Percentiles rank a stretch among this genome's conserved stretches.
Conservation (phyloP, 2,113 vertebrate genomes). For the Indicator maculatus region DNA sequence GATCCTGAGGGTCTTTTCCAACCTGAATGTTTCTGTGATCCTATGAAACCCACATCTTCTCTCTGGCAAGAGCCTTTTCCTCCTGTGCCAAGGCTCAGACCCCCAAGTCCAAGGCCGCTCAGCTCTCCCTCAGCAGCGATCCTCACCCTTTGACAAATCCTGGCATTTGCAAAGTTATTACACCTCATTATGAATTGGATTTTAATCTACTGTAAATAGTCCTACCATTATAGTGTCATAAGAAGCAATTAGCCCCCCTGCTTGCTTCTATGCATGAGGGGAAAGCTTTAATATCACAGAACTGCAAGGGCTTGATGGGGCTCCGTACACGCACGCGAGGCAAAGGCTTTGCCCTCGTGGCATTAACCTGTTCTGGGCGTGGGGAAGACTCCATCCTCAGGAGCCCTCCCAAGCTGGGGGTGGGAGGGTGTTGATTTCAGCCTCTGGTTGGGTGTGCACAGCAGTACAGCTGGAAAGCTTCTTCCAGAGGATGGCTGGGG, state of each 20-base stretch:
- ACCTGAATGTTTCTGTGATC: too few species aligned
- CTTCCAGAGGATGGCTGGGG: not conserved
- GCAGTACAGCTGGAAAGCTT: not conserved
- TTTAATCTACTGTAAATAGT: constrained; percentile 81
- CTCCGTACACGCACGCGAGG: not conserved
- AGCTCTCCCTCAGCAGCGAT: not conserved
- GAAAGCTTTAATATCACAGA: constrained; percentile 53
- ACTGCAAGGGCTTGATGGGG: constrained; percentile 52
- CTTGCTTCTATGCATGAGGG: constrained; percentile 61
- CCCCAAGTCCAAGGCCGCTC: not conserved
- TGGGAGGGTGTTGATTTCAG: too few species aligned
- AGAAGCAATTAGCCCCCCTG: constrained; percentile 76
- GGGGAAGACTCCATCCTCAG: not conserved
- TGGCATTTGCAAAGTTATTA: constrained; percentile 65
- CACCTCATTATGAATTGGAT: constrained; percentile 74
- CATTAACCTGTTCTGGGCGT: rapidly evolving
- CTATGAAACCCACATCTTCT: rapidly evolving
- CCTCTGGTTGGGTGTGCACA: rapidly evolving
- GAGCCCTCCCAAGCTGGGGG: not conserved
- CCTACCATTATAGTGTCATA: constrained; percentile 76
- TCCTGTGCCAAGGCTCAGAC: not conserved
- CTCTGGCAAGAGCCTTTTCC: not conserved
- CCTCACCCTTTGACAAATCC: constrained; percentile 59
- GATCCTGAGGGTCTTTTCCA: too few species aligned
- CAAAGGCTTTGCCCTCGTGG: not conserved